Percentiles rank a stretch among this genome's conserved stretches.
Evolutionary conservation across 2,888 invertebrate species (phyloP).

Genomic region (Punctoribates punctum): DNA sequence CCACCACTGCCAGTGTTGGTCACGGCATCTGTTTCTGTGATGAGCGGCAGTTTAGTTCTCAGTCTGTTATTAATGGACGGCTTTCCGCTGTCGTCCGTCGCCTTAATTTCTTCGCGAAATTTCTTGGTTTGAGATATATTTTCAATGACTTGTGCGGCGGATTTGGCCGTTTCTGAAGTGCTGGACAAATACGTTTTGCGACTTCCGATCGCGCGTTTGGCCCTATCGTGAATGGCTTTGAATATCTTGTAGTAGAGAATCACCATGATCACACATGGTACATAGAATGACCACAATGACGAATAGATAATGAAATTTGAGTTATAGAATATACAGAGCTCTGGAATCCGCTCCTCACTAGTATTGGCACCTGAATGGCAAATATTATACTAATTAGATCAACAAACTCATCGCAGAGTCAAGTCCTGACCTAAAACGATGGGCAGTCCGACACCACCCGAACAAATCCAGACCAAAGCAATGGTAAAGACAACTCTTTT

Average conservation of each 20-base stretch:
- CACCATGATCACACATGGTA: conserved; percentile 97
- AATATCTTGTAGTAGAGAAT: conserved; percentile 96
- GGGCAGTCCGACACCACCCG: conserved; percentile 90
- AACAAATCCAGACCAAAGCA: conserved; percentile 90
- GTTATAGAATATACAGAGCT: conserved; percentile 86
- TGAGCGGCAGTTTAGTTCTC: conserved; percentile 38
- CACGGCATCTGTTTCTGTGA: conserved; percentile 43
- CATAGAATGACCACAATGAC: conserved; percentile 96
- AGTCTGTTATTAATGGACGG: neutral
- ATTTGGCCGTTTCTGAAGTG: conserved; percentile 21
- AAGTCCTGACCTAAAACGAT: conserved; percentile 62
- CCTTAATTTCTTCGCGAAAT: neutral
- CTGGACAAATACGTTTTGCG: conserved; percentile 11
- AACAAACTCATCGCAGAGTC: neutral
- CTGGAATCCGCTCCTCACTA: conserved; percentile 73
- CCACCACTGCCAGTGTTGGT: conserved; percentile 74
- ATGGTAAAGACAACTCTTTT: conserved; percentile 90
- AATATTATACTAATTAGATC: conserved; percentile 55
- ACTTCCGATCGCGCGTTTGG: conserved; percentile 37
- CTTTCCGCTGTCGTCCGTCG: neutral
- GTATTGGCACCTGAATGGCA: conserved; percentile 73
- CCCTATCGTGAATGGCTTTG: conserved; percentile 64
- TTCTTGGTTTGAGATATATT: conserved; percentile 27
- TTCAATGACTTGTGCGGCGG: conserved; percentile 40
- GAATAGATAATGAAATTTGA: conserved; percentile 97